Base-by-base conservation (phyloP, 2,797 vertebrate species). In the Gorsachius magnificus region DNA sequence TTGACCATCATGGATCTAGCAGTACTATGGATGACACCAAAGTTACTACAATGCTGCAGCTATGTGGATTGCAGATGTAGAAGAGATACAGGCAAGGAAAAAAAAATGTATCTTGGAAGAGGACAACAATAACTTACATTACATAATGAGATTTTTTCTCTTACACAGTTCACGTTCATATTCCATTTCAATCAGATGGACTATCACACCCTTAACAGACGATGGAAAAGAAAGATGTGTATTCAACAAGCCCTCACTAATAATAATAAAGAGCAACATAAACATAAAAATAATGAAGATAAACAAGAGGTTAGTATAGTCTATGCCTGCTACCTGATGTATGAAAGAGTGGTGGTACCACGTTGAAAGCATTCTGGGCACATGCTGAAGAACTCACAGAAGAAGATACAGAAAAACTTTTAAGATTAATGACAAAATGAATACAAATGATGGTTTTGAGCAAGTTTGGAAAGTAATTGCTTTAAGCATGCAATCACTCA, bases 281-380 rank as follows among this genome's bases (percentile, higher is more conserved):
- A 60, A 22, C 21, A 54, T 38, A 51, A 36, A 68, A 71, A 46
- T 29, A 81, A 64, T 15, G 16, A 87, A n/a, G 7, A 70, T 19
- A 81, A 78, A 38, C 4, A n/a, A 60, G 51, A 61, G 12, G 8
- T 46, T 50, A 70, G 64, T n/a, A 13, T 11, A 68, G n/a, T 29
- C 54, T 50, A 16, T n/a, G 20, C n/a, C 29, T 17, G 4, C 36
- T 71, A 75, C 33, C 29, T 68, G 51, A 63, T 22, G 35, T 0
- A 8, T 5, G 14, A 76, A 50, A 36, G 38, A 56, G n/a, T 0
- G 3, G 22, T 4, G 8, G 9, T 5, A 56, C 22, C 1, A 1
- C 9, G 20, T 5, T 60, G 50, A 66, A 87, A 82, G 28, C 20
- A 7, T 22, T 53, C 31, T 56, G 28, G 38, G 24, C 36, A 46